phyloP scores from a whole-genome alignment of 2,113 vertebrate genomes.

The Erinaceus europaeus region DNA sequence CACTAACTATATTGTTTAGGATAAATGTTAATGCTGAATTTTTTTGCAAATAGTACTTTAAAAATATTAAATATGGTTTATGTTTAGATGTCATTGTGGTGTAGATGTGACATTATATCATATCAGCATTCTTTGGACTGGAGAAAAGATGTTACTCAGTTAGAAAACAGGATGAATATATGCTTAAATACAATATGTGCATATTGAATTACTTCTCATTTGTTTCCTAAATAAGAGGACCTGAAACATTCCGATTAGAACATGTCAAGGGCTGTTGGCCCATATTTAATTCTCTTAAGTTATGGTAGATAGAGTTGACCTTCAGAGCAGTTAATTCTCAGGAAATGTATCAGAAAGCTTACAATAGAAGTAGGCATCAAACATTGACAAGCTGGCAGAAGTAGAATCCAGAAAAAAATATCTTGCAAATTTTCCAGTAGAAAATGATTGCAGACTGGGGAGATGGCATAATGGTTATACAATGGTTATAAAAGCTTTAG shows the following conservation, averaged over 20 bases:
- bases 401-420: background rate
- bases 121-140: background rate
- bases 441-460: no score
- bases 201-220: background rate
- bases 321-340: slow-evolving; percentile 21
- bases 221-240: background rate
- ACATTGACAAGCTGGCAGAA: background rate
- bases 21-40: background rate
- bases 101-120: background rate
- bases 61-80: slow-evolving; percentile 5
- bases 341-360: background rate
- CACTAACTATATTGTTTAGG: background rate
- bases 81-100: background rate
- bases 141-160: background rate
- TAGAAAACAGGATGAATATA: background rate
- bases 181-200: background rate
- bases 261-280: background rate
- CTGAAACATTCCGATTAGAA: background rate
- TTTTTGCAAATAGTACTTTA: background rate
- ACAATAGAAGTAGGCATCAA: background rate
- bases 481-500: no score
- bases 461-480: no score
- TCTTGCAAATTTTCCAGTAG: background rate
- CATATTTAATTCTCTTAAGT: background rate
- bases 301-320: background rate